phyloP scores from a whole-genome alignment of 2,113 vertebrate genomes.

The Sinocyclocheilus anophthalmus region DNA sequence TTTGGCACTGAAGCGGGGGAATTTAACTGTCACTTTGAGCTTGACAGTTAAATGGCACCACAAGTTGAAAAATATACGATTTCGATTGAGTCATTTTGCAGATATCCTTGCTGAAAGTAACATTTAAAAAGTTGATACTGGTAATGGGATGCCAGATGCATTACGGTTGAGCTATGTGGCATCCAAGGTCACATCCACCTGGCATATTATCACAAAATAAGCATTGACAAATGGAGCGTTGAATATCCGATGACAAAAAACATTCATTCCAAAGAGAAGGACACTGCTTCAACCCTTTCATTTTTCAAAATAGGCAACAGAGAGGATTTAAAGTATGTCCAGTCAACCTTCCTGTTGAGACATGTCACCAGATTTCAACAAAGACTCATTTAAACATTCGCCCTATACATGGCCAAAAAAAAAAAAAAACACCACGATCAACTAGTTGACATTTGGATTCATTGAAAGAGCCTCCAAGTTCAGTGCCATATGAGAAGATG shows the following conservation, averaged over 20 bases:
- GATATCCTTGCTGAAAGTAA: conserved; percentile 18
- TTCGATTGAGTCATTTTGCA: conserved; percentile 14
- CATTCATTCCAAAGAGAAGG: not conserved
- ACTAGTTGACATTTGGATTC: not conserved
- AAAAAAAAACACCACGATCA: too few species aligned
- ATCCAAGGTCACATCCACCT: conserved; percentile 12
- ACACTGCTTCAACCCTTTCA: not conserved
- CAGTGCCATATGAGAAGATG: not conserved
- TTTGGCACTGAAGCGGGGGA: not conserved
- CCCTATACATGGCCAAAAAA: not conserved
- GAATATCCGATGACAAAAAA: conserved; percentile 5
- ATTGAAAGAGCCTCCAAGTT: not conserved
- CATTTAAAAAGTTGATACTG: conserved; percentile 1
- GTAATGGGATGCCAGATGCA: conserved; percentile 2
- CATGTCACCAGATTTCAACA: conserved; percentile 4
- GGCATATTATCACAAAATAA: conserved; percentile 6
- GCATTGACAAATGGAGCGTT: not conserved
- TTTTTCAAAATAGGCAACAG: not conserved
- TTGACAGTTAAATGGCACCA: conserved; percentile 20
- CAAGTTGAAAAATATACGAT: conserved; percentile 19
- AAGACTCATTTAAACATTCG: conserved; percentile 22
- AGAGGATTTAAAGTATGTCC: conserved; percentile 10
- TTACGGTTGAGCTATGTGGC: not conserved
- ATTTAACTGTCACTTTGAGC: conserved; percentile 23
- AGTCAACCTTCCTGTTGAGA: not conserved